phyloP scores from a whole-genome alignment of 2,888 invertebrate genomes.

The Idaea biselata region DNA sequence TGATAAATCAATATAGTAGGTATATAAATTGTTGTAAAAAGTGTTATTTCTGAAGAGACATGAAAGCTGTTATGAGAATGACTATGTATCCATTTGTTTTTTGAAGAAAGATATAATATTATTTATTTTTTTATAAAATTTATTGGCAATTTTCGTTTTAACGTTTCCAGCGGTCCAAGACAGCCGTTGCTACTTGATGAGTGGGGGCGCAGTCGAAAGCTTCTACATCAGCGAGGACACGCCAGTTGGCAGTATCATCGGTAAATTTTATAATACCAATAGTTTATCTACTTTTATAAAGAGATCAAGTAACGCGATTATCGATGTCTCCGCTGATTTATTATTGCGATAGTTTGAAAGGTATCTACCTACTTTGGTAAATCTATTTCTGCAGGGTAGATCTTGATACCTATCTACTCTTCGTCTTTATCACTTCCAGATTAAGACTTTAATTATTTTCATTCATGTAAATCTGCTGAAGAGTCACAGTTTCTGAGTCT shows the following conservation, averaged over 20 bases:
- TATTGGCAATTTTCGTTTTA: background rate
- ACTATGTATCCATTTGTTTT: no score
- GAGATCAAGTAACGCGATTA: no score
- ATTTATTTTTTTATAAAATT: background rate
- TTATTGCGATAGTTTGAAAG: no score
- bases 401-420: no score
- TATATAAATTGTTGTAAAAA: background rate
- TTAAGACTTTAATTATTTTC: no score
- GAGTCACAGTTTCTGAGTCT: no score
- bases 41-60: background rate
- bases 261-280: conserved; percentile 49
- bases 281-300: background rate
- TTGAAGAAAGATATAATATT: background rate
- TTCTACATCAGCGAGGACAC: conserved; percentile 94
- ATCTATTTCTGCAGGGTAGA: no score
- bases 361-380: no score
- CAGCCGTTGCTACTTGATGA: conserved; percentile 93
- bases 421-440: no score
- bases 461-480: no score
- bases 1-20: background rate
- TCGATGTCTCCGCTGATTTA: no score
- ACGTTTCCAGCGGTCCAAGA: conserved; percentile 84
- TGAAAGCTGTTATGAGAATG: background rate
- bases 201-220: conserved; percentile 94
- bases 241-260: conserved; percentile 88